Percentiles rank a stretch among this genome's conserved stretches.
Conservation (phyloP, 2,113 vertebrate genomes). For the Verasper variegatus region DNA sequence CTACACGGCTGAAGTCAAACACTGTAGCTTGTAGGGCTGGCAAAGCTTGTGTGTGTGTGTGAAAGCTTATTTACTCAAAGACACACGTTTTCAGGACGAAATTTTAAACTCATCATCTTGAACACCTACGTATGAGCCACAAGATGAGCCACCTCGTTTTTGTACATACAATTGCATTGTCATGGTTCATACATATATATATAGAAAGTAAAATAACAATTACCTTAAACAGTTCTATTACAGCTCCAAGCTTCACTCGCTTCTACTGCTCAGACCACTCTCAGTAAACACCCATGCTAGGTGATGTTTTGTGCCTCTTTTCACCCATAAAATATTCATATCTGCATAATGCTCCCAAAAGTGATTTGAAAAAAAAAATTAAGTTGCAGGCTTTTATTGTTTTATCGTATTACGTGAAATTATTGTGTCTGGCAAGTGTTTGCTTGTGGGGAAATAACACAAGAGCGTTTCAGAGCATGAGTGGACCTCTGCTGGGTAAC, state of each 20-base stretch:
- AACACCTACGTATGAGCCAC: slow-evolving; percentile 45
- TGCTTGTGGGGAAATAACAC: background rate
- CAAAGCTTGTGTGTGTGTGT: slow-evolving; percentile 56
- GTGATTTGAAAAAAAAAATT: background rate
- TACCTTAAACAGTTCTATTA: slow-evolving; percentile 12
- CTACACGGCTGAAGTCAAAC: slow-evolving; percentile 54
- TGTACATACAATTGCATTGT: slow-evolving; percentile 37
- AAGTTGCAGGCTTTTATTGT: background rate
- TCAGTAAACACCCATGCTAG: slow-evolving; percentile 9
- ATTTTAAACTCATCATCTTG: slow-evolving; percentile 40
- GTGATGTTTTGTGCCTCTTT: slow-evolving; percentile 8
- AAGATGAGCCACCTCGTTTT: slow-evolving; percentile 40
- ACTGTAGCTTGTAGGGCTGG: slow-evolving; percentile 77
- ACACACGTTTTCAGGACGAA: slow-evolving; percentile 26
- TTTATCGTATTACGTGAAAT: background rate
- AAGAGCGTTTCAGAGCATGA: slow-evolving; percentile 10
- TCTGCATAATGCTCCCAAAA: background rate
- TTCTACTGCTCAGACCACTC: background rate
- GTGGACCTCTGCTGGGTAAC: slow-evolving; percentile 45
- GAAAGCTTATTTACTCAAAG: slow-evolving; percentile 51
- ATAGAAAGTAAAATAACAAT: slow-evolving; percentile 1
- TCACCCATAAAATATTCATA: slow-evolving; percentile 8
- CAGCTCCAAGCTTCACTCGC: slow-evolving; percentile 19
- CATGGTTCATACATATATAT: slow-evolving; percentile 18
- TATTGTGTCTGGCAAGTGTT: background rate